Evolutionary conservation across 2,113 vertebrate species (phyloP).

Genomic region (Podarcis cretensis): DNA sequence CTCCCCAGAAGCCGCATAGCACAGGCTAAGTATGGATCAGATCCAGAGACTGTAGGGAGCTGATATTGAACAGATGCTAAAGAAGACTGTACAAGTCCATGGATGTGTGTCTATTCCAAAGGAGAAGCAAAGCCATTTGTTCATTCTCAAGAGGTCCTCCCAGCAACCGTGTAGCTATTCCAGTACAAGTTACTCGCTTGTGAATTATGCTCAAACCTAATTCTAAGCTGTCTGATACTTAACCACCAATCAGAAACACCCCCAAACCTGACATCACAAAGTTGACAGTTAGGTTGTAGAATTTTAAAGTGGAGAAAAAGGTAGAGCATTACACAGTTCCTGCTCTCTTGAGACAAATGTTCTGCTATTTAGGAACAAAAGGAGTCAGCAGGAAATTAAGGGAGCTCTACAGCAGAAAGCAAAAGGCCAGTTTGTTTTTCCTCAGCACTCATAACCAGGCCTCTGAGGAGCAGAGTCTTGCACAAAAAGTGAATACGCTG

Average conservation of each 20-base stretch:
- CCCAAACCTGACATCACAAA: slow-evolving; percentile 13
- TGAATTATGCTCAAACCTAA: neutral
- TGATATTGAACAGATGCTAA: neutral
- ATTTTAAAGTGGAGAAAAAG: neutral
- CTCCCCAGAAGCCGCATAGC: neutral
- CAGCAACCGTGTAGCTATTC: neutral
- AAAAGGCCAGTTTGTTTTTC: slow-evolving; percentile 9
- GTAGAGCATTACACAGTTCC: neutral
- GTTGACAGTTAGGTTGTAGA: neutral
- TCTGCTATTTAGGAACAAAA: slow-evolving; percentile 9
- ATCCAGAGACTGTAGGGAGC: neutral
- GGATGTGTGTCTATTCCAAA: neutral
- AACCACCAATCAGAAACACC: neutral
- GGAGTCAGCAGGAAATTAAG: neutral
- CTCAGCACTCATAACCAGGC: neutral
- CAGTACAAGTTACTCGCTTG: neutral
- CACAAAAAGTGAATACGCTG: slow-evolving; percentile 39
- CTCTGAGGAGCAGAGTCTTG: accelerated
- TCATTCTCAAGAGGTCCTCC: slow-evolving; percentile 20
- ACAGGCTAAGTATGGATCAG: neutral
- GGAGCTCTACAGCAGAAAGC: neutral
- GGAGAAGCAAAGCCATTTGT: neutral
- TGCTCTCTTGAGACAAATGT: neutral
- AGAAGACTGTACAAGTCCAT: neutral
- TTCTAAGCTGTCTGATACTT: neutral